A percentile compares a stretch with the other conserved stretches of the same genome.
Evolutionary conservation across 2,888 invertebrate species (phyloP).

Genomic region (Acanthosepion lycidas): DNA sequence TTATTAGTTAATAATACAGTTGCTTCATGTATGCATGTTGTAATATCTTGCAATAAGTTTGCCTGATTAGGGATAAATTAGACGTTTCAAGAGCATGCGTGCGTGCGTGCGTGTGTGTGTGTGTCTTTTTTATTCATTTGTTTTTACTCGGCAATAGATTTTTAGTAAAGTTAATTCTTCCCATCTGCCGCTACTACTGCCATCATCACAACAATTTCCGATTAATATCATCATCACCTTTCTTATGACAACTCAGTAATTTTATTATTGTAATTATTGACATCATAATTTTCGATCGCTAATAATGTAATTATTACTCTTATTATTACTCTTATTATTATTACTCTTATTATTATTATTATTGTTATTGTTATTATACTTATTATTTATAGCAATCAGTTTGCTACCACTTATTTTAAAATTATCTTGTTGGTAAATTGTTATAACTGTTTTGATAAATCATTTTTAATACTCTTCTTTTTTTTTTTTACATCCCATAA

Average conservation of each 20-base stretch:
- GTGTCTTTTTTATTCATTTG: background rate
- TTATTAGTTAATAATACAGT: background rate
- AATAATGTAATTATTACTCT: background rate
- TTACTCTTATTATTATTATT: background rate
- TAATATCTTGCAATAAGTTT: constrained; percentile 21
- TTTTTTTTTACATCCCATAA: background rate
- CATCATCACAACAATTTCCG: background rate
- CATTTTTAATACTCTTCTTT: background rate
- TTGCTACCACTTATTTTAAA: background rate
- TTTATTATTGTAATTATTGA: background rate
- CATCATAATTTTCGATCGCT: background rate
- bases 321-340: background rate
- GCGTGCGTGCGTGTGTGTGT: background rate
- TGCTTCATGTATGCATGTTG: background rate
- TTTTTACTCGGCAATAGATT: background rate
- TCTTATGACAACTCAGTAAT: background rate
- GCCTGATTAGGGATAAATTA: constrained; percentile 12
- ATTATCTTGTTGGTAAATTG: background rate
- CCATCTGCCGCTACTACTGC: background rate
- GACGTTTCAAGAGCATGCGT: background rate
- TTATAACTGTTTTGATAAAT: background rate
- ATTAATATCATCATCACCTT: background rate
- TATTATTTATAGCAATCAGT: background rate
- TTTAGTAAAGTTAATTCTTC: background rate
- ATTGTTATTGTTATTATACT: background rate